A percentile compares a stretch with the other conserved stretches of the same genome.
phyloP scores from a whole-genome alignment of 1,140 invertebrate species.

The Uloborus diversus region DNA sequence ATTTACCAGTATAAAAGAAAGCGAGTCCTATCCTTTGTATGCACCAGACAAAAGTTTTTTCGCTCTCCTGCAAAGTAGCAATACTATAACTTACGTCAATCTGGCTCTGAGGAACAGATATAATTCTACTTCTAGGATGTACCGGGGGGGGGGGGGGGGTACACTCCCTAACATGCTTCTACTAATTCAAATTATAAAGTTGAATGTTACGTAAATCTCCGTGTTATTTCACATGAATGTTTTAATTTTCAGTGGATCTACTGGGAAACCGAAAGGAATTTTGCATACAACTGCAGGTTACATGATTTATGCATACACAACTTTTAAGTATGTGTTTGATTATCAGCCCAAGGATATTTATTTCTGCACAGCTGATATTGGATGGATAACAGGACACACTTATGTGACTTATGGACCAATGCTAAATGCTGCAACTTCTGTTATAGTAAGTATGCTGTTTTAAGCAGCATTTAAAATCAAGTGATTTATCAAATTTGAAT shows the following conservation, averaged over 20 bases:
- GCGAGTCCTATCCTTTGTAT: no score
- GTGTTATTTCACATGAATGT: no score
- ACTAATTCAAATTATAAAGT: no score
- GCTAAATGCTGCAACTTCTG: constrained; percentile 89
- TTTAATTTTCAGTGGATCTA: constrained; percentile 79
- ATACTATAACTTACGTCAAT: no score
- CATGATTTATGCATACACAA: constrained; percentile 87
- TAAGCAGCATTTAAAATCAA: neutral
- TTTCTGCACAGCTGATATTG: constrained; percentile 99
- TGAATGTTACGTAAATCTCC: no score
- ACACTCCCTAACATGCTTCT: no score
- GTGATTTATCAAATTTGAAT: neutral
- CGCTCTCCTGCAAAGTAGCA: no score
- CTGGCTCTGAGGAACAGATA: no score
- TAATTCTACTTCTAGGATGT: no score
- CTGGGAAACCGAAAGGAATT: constrained; percentile 97
- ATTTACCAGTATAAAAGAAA: no score
- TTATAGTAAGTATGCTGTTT: constrained; percentile 75
- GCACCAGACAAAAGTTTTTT: no score
- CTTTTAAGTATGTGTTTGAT: constrained; percentile 95
- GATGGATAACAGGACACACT: constrained; percentile 98
- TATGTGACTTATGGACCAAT: constrained; percentile 96
- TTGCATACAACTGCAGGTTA: constrained; percentile 94
- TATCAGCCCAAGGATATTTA: constrained; percentile 90
- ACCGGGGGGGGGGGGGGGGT: no score